Evolutionary conservation across 2,888 invertebrate species (phyloP), one percentile per base, ranked within the genome.

Genomic region (Callyntrura guangdongensis): DNA sequence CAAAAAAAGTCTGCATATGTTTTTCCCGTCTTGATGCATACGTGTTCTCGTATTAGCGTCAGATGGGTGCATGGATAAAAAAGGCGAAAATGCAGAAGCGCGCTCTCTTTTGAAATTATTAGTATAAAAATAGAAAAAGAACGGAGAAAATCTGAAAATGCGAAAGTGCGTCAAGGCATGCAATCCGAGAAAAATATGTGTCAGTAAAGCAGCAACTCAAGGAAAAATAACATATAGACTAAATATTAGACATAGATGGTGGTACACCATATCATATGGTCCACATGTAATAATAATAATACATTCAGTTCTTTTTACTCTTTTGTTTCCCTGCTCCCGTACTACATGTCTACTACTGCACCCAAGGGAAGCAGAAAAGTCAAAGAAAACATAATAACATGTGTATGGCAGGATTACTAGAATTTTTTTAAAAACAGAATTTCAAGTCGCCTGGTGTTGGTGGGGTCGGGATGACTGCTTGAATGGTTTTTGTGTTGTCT

Each of bases 111-210:
- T 47, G n/a, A 64, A 17, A 64, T 64, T 61, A 61, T 22, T 64
- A 64, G n/a, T n/a, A n/a, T 64, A 64, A 47, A 72, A 72, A 64
- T 12, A 72, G 17, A 72, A 45, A 2, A 64, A 25, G 64, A 1
- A 64, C 0, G 11, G 1, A 53, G 47, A 47, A n/a, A 5, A 53
- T 6, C 4, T 11, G 12, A 79, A 53, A 53, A 12, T 79, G 77
- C 14, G 77, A 79, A 79, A 53, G n/a, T 53, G 77, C 53, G 25
- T 53, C 77, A 27, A 79, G 56, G 53, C 77, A 53, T 79, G 77
- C 53, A 79, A 53, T 56, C 9, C 56, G 4, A 72, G 17, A n/a
- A 69, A 64, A 69, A 72, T 17, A 20, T 47, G 45, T 69, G 69
- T 45, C 45, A 45, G 69, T 69, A 45, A 69, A 45, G 17, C 67